Evolutionary conservation across 2,888 invertebrate species (phyloP).

Genomic region (Xestia ashworthii): DNA sequence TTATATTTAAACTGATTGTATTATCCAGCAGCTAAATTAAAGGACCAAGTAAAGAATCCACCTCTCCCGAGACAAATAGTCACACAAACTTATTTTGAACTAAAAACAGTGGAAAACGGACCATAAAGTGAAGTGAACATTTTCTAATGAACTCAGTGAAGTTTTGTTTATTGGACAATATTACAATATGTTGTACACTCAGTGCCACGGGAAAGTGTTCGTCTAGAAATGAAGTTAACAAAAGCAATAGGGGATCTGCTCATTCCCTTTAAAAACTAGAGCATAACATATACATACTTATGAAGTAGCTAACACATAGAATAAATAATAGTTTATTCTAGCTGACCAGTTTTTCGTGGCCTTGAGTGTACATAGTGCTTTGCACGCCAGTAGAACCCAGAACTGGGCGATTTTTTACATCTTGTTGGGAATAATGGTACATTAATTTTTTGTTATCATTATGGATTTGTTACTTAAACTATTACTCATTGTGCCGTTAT

Average conservation of each 20-base stretch:
- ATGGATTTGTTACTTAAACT: constrained; percentile 64
- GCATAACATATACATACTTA: constrained; percentile 61
- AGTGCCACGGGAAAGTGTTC: constrained; percentile 62
- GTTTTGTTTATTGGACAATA: constrained; percentile 70
- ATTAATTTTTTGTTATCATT: constrained; percentile 59
- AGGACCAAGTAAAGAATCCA: neutral
- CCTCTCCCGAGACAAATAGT: constrained; percentile 42
- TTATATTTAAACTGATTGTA: neutral
- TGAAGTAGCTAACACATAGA: constrained; percentile 54
- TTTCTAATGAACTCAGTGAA: constrained; percentile 73
- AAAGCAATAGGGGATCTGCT: constrained; percentile 60
- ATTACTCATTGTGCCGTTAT: constrained; percentile 56
- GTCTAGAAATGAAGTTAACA: constrained; percentile 48
- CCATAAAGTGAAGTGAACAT: constrained; percentile 77
- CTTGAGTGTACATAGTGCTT: constrained; percentile 53
- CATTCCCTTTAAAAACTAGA: constrained; percentile 56
- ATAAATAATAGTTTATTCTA: constrained; percentile 41
- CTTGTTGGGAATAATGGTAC: constrained; percentile 63
- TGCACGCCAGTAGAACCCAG: constrained; percentile 40
- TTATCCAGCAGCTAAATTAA: neutral
- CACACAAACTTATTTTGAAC: constrained; percentile 56
- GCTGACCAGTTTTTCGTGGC: constrained; percentile 50
- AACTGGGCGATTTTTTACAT: constrained; percentile 52
- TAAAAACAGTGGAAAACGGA: constrained; percentile 71
- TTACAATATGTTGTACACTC: constrained; percentile 62